Conservation (phyloP, 2,888 invertebrate genomes). For the Scrobipalpa atriplicella region DNA sequence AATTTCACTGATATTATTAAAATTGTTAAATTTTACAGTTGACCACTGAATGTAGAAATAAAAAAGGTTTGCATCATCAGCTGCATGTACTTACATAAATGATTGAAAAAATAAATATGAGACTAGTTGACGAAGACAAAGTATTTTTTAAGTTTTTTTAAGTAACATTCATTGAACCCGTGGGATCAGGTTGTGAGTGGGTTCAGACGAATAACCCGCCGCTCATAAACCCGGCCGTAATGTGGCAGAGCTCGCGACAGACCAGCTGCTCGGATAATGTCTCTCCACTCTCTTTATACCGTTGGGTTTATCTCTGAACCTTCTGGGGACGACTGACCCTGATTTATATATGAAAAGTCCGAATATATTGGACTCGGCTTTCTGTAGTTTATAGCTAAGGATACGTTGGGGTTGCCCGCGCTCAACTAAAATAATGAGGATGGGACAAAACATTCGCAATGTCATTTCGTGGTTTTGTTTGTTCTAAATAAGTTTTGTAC, state of each 20-base stretch:
- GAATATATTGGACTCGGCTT: slow-evolving; percentile 66
- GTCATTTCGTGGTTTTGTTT: slow-evolving; percentile 52
- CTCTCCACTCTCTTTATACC: slow-evolving; percentile 57
- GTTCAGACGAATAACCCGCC: slow-evolving; percentile 27
- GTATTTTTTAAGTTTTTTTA: neutral
- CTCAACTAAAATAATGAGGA: slow-evolving; percentile 65
- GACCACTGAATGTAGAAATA: too few species aligned
- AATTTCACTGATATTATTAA: too few species aligned
- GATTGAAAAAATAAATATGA: too few species aligned
- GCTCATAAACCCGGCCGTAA: slow-evolving; percentile 63
- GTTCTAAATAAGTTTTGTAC: slow-evolving; percentile 38
- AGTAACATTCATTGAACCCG: too few species aligned
- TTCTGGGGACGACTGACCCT: slow-evolving; percentile 61
- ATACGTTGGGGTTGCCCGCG: slow-evolving; percentile 64
- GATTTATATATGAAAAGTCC: slow-evolving; percentile 73
- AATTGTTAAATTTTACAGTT: too few species aligned
- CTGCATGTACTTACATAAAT: too few species aligned
- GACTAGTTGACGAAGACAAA: too few species aligned
- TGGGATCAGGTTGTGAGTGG: slow-evolving; percentile 35
- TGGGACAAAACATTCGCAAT: slow-evolving; percentile 55
- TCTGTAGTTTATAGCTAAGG: slow-evolving; percentile 68
- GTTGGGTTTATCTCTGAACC: slow-evolving; percentile 65
- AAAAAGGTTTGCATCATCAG: too few species aligned
- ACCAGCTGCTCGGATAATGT: slow-evolving; percentile 66
- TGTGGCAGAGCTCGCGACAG: slow-evolving; percentile 63